Percentiles rank a stretch among this genome's conserved stretches.
These are phyloP conservation scores for Desmodus rotundus DNA, from an alignment of 2,113 vertebrate genomes.

Conservation along the genomic window DNA sequence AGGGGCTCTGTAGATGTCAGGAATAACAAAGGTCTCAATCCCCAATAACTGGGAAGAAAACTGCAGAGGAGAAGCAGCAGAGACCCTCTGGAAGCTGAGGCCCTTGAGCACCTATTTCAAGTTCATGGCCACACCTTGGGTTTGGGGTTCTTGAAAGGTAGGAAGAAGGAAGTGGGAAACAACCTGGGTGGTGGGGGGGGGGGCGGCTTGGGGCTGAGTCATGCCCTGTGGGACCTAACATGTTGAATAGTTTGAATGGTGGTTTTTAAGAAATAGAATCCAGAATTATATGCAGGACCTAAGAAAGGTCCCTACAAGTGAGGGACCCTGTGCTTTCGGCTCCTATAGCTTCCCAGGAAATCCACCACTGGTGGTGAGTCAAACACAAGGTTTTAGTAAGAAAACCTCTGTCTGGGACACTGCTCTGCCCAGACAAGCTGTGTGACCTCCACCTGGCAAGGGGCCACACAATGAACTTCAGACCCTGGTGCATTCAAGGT, in stretches of 20 bases:
- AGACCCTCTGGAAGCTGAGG: background rate
- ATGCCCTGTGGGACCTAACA: background rate
- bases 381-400: background rate
- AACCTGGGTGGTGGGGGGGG: background rate
- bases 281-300: background rate
- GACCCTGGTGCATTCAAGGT: background rate
- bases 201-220: background rate
- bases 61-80: background rate
- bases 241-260: background rate
- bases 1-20: background rate
- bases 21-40: background rate
- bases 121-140: background rate
- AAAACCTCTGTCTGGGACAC: background rate
- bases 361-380: background rate
- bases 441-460: background rate
- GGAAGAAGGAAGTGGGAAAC: background rate
- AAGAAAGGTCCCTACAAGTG: background rate
- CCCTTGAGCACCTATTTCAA: background rate
- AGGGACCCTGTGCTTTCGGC: background rate
- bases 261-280: background rate
- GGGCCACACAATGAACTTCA: background rate
- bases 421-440: background rate
- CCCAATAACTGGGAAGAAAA: background rate
- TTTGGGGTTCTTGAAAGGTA: background rate
- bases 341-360: background rate